phyloP scores from a whole-genome alignment of 2,113 vertebrate species.

The Silurus meridionalis region DNA sequence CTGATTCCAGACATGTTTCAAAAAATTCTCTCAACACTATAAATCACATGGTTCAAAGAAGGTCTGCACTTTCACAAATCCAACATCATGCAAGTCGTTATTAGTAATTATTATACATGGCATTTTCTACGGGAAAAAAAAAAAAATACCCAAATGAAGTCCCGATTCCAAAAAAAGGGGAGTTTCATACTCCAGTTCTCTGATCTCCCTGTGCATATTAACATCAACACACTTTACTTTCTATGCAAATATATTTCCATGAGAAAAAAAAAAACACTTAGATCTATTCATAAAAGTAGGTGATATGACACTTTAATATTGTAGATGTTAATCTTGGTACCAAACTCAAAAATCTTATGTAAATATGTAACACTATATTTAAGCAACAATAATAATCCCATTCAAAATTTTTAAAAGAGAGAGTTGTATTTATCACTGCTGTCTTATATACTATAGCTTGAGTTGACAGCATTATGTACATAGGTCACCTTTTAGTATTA shows the following conservation, averaged over 20 bases:
- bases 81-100: neutral
- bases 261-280: conserved; percentile 55
- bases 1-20: neutral
- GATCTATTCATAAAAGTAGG: conserved; percentile 65
- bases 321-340: conserved; percentile 66
- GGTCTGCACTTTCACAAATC: conserved; percentile 10
- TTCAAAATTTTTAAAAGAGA: conserved; percentile 70
- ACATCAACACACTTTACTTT: conserved; percentile 68
- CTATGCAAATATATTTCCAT: conserved; percentile 75
- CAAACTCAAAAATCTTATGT: conserved; percentile 80
- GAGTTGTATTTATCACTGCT: conserved; percentile 87
- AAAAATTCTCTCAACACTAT: conserved; percentile 10
- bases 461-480: conserved; percentile 90
- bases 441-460: conserved; percentile 76
- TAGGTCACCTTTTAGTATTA: conserved; percentile 94
- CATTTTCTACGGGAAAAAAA: neutral
- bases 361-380: conserved; percentile 84
- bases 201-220: conserved; percentile 39
- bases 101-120: neutral
- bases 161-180: neutral
- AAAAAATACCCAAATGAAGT: neutral
- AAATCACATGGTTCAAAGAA: conserved; percentile 6
- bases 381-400: conserved; percentile 75
- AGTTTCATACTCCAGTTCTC: conserved; percentile 36
- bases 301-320: conserved; percentile 67